A percentile compares a stretch with the other conserved stretches of the same genome.
Evolutionary conservation across 2,797 vertebrate genomes (phyloP).

Genomic region (Xerus rutilus): DNA sequence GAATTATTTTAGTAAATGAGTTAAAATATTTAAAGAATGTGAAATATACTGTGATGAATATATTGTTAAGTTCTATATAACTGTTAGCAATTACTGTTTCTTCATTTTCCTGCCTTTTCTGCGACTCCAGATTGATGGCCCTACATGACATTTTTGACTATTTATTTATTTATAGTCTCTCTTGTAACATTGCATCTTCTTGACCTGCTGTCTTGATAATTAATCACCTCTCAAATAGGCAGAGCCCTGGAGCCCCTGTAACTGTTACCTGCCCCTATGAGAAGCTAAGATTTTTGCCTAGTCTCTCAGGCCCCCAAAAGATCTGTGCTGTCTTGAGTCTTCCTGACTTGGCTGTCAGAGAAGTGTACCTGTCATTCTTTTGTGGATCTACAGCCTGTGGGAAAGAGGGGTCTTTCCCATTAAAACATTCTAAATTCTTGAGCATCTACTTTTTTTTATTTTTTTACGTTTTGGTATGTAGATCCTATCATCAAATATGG

Average conservation of each 20-base stretch:
- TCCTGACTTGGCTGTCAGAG: background rate
- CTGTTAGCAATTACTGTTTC: background rate
- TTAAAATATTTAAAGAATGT: conserved; percentile 49
- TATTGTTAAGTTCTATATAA: background rate
- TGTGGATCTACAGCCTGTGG: background rate
- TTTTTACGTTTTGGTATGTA: background rate
- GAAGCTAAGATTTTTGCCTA: background rate
- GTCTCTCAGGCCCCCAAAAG: background rate
- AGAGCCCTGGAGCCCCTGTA: background rate
- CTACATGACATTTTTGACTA: conserved; percentile 34
- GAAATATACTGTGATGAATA: background rate
- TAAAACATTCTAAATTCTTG: conserved; percentile 33
- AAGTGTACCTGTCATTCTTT: background rate
- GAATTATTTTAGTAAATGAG: conserved; percentile 12
- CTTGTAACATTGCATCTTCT: conserved; percentile 49
- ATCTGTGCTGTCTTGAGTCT: conserved; percentile 7
- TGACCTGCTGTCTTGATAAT: conserved; percentile 11
- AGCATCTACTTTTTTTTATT: background rate
- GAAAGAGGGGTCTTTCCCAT: background rate
- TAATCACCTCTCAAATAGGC: background rate
- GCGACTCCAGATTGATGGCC: background rate
- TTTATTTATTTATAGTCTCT: conserved; percentile 3
- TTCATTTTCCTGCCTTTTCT: conserved; percentile 1
- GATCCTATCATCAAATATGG: conserved; percentile 11
- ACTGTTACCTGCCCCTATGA: background rate